Percentiles rank a stretch among this genome's conserved stretches.
Conservation (phyloP, 2,797 vertebrate genomes). For the Sciurus vulgaris region DNA sequence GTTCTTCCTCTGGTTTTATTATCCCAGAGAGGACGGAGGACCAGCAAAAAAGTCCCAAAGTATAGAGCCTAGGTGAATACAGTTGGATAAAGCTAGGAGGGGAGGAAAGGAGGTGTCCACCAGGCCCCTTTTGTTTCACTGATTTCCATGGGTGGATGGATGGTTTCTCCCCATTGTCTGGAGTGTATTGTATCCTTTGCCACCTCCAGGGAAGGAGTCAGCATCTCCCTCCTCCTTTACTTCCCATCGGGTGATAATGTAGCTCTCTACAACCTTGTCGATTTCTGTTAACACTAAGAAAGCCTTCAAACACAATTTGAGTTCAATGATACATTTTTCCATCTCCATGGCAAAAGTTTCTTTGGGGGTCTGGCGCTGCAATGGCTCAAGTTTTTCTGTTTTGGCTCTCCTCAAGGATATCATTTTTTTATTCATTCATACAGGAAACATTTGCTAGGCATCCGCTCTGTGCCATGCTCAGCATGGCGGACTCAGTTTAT, state of each 20-base stretch:
- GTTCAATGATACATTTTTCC: slow-evolving; percentile 45
- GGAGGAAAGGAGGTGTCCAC: neutral
- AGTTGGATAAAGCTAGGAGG: neutral
- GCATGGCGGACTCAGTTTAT: neutral
- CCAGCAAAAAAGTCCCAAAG: neutral
- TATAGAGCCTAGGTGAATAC: neutral
- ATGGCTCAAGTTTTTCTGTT: neutral
- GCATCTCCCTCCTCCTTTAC: slow-evolving; percentile 7
- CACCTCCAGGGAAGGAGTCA: slow-evolving; percentile 71
- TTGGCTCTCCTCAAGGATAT: neutral
- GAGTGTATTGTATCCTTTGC: neutral
- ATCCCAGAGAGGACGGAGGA: slow-evolving; percentile 46
- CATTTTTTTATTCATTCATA: neutral
- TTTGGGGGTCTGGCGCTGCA: neutral
- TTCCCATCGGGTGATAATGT: slow-evolving; percentile 3
- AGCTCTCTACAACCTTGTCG: slow-evolving; percentile 23
- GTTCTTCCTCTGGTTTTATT: slow-evolving; percentile 42
- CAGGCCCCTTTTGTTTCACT: neutral
- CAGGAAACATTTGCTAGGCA: neutral
- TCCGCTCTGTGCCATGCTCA: neutral
- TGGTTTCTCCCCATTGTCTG: slow-evolving; percentile 57
- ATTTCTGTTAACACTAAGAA: slow-evolving; percentile 15
- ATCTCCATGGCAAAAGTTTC: slow-evolving; percentile 3
- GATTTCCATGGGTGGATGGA: slow-evolving; percentile 7
- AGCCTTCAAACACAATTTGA: slow-evolving; percentile 35